These are phyloP conservation scores for Heterodera filipjevi DNA, from an alignment of 2,888 invertebrate genomes.

Conservation along the genomic window DNA sequence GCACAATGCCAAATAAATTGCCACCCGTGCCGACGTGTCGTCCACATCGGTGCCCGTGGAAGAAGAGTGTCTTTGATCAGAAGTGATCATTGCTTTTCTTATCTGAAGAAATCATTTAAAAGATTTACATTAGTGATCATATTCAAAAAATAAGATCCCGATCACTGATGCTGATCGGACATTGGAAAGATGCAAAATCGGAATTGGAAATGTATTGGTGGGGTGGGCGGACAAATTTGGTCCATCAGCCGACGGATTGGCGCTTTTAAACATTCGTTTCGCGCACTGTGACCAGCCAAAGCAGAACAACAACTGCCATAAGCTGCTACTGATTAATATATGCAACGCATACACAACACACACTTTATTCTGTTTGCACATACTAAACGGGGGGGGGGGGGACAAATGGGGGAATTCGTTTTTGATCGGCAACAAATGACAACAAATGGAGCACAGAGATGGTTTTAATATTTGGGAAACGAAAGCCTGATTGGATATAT, in stretches of 20 bases:
- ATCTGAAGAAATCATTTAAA: too few relatives aligned
- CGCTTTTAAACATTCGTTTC: not conserved
- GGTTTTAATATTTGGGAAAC: too few relatives aligned
- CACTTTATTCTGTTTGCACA: too few relatives aligned
- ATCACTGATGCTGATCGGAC: not conserved
- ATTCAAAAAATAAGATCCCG: not conserved
- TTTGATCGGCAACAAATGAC: too few relatives aligned
- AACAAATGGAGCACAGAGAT: too few relatives aligned
- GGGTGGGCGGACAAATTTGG: not conserved
- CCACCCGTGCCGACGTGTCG: constrained; percentile 7
- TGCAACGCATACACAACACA: too few relatives aligned
- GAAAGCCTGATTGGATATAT: too few relatives aligned
- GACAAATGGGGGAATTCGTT: too few relatives aligned
- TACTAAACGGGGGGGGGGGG: too few relatives aligned
- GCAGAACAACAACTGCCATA: too few relatives aligned
- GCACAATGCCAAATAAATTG: not conserved
- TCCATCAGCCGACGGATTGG: not conserved
- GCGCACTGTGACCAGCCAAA: not conserved
- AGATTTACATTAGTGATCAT: too few relatives aligned
- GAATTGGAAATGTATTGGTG: not conserved
- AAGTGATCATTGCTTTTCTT: not conserved
- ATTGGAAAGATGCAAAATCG: not conserved
- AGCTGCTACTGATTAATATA: too few relatives aligned
- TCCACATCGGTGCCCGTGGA: constrained; percentile 1
- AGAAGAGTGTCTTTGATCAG: not conserved